Percentiles rank a stretch among this genome's conserved stretches.
phyloP scores from a whole-genome alignment of 2,797 vertebrate genomes.

The Falco naumanni region DNA sequence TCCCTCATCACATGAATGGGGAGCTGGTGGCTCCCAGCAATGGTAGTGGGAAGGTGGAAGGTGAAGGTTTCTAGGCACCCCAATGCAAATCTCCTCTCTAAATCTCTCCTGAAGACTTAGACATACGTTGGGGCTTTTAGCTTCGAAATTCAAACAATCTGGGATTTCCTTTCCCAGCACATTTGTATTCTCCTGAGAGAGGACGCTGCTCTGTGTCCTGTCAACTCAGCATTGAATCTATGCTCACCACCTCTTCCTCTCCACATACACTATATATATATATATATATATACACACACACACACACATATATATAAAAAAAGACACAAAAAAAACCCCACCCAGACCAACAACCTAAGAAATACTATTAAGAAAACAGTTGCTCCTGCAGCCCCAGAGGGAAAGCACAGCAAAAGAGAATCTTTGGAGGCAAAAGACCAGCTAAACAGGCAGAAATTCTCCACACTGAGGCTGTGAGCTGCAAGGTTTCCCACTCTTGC shows the following conservation, averaged over 20 bases:
- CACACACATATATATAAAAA: neutral
- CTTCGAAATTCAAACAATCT: neutral
- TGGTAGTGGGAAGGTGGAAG: neutral
- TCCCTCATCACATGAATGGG: rapidly evolving
- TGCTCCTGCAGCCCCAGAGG: neutral
- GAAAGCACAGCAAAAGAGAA: neutral
- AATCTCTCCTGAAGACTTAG: neutral
- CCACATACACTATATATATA: neutral
- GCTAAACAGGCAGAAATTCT: neutral
- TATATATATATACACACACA: too few relatives aligned
- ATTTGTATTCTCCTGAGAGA: neutral
- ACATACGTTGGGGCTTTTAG: neutral
- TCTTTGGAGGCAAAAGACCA: neutral
- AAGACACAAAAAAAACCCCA: neutral
- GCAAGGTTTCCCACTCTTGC: neutral
- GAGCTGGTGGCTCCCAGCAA: neutral
- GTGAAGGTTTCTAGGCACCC: neutral
- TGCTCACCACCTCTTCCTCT: neutral
- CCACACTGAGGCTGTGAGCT: neutral
- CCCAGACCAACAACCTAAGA: neutral
- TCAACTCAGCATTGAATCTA: neutral
- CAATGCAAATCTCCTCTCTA: neutral
- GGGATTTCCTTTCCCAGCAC: neutral
- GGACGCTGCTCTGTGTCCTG: neutral
- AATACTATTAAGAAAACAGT: neutral